Conservation (phyloP, 2,113 vertebrate genomes). For the Drymodes brunneopygia region DNA sequence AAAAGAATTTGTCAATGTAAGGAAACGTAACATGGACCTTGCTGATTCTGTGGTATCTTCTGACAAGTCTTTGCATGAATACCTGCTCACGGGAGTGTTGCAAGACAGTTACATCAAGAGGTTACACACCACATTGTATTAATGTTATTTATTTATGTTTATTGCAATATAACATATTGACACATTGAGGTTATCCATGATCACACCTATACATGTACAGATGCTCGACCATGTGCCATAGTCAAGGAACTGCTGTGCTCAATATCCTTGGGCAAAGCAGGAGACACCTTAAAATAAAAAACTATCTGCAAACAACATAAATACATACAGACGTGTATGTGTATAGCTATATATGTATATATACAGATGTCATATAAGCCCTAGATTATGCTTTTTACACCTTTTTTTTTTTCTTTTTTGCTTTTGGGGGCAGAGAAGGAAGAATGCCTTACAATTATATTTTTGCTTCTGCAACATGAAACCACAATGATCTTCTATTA, state of each 20-base stretch:
- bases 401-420: neutral
- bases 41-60: neutral
- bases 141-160: neutral
- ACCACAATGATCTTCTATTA: neutral
- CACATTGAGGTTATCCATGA: neutral
- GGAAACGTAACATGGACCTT: neutral
- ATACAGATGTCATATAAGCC: neutral
- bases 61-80: neutral
- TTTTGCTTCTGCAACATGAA: neutral
- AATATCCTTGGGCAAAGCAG: neutral
- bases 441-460: neutral
- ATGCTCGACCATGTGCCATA: neutral
- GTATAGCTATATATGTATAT: neutral
- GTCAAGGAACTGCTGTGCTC: neutral
- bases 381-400: neutral
- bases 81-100: neutral
- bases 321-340: neutral
- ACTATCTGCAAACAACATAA: neutral
- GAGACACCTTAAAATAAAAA: neutral
- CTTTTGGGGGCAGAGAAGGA: neutral
- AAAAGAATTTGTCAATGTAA: neutral
- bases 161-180: neutral
- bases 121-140: neutral
- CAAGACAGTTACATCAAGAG: neutral
- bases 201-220: accelerated